These are phyloP conservation scores for Hyla sarda DNA, from an alignment of 2,113 vertebrate species.

Conservation along the genomic window DNA sequence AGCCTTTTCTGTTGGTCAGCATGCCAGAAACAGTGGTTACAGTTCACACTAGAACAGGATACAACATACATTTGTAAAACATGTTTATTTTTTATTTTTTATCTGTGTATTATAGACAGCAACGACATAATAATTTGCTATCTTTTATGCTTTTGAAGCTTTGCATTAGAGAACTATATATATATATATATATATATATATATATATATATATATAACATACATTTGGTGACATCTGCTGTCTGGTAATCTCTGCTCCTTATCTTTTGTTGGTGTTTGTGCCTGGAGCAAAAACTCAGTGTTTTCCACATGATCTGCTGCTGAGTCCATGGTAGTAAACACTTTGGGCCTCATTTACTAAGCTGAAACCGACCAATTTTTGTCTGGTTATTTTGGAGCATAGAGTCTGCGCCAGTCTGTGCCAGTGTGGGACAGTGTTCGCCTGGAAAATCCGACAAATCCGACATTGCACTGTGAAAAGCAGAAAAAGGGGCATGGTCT, in stretches of 20 bases:
- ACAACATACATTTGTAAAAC: constrained; percentile 13
- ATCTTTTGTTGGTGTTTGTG: constrained; percentile 19
- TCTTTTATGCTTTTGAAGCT: constrained; percentile 6
- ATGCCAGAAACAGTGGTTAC: background rate
- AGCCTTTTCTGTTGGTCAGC: background rate
- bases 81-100: too few species aligned
- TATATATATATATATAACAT: background rate
- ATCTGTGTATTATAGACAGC: background rate
- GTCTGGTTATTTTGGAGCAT: too few species aligned
- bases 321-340: constrained; percentile 1
- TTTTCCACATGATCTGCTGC: constrained; percentile 3
- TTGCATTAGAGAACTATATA: background rate
- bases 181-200: background rate
- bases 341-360: too few species aligned
- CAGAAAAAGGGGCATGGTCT: too few species aligned
- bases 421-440: too few species aligned
- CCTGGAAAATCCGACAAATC: too few species aligned
- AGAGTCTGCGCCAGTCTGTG: too few species aligned
- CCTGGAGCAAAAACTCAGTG: constrained; percentile 16
- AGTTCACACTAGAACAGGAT: background rate
- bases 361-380: too few species aligned
- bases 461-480: too few species aligned
- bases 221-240: constrained; percentile 9
- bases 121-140: background rate
- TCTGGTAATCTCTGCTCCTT: constrained; percentile 12